phyloP scores from a whole-genome alignment of 2,113 vertebrate species.

The Grus americana region DNA sequence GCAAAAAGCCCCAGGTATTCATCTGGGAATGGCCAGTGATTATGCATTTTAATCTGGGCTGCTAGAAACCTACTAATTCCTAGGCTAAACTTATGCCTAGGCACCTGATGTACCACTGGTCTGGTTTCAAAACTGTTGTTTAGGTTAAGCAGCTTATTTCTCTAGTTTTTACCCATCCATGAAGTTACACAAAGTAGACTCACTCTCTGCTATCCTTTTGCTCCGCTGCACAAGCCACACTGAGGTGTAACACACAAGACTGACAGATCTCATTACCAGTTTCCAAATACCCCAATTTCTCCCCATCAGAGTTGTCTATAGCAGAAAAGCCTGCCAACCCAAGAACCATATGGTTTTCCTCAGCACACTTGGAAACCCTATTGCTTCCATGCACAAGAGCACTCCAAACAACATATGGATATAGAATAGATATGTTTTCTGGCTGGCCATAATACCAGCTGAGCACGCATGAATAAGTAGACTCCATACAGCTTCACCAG shows the following conservation, averaged over 20 bases:
- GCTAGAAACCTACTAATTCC: background rate
- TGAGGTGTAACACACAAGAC: accelerated
- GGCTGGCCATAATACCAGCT: background rate
- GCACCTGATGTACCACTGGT: background rate
- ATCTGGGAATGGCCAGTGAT: background rate
- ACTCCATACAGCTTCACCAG: background rate
- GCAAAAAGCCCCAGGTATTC: background rate
- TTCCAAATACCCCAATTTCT: background rate
- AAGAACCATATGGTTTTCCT: background rate
- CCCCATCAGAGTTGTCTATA: background rate
- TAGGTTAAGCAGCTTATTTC: background rate
- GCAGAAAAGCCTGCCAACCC: background rate
- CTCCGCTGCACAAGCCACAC: background rate
- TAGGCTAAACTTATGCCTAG: background rate
- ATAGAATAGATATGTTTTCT: background rate
- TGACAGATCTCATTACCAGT: background rate
- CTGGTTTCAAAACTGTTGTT: background rate
- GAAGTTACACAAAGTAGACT: background rate
- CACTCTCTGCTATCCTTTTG: background rate
- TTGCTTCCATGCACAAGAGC: background rate
- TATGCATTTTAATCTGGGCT: background rate
- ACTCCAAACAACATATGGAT: background rate
- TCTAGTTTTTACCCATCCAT: background rate
- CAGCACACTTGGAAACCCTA: background rate
- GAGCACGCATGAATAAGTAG: background rate